Conservation (phyloP, 2,888 invertebrate species). For the Pyrrhia umbra region DNA sequence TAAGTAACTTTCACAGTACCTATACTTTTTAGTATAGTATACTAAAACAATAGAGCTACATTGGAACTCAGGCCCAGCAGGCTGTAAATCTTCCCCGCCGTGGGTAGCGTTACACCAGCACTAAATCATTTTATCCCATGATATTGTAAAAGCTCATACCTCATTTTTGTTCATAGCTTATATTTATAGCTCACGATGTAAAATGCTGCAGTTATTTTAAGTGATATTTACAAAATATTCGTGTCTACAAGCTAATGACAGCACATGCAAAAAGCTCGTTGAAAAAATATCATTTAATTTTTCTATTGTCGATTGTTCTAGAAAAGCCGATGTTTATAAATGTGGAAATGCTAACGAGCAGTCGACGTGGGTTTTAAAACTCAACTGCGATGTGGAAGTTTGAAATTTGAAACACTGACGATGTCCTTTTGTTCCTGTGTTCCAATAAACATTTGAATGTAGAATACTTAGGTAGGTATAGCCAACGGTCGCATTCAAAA, state of each 20-base stretch:
- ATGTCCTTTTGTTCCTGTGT: conserved; percentile 28
- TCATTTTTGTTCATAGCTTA: conserved; percentile 6
- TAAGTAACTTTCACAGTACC: conserved; percentile 2
- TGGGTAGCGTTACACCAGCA: conserved; percentile 23
- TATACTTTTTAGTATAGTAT: conserved; percentile 5
- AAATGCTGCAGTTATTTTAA: conserved; percentile 1
- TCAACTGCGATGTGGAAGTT: conserved; percentile 30
- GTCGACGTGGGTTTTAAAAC: conserved; percentile 12
- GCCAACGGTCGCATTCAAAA: not conserved
- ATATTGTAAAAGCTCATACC: conserved; percentile 25
- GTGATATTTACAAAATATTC: conserved; percentile 4
- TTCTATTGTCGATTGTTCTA: conserved; percentile 4
- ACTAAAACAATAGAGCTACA: conserved; percentile 30
- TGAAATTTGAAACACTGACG: conserved; percentile 24
- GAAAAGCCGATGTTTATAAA: conserved; percentile 1
- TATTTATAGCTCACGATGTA: conserved; percentile 14
- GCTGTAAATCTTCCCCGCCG: conserved; percentile 35
- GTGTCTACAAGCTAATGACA: conserved; percentile 12
- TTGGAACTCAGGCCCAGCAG: conserved; percentile 22
- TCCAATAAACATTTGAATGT: conserved; percentile 36
- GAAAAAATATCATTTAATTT: conserved; percentile 9
- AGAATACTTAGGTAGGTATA: not conserved
- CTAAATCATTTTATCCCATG: conserved; percentile 50
- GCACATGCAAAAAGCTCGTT: conserved; percentile 39
- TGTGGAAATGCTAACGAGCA: conserved; percentile 31